Conservation (phyloP, 1,140 invertebrate species). For the Neelides sp. region DNA sequence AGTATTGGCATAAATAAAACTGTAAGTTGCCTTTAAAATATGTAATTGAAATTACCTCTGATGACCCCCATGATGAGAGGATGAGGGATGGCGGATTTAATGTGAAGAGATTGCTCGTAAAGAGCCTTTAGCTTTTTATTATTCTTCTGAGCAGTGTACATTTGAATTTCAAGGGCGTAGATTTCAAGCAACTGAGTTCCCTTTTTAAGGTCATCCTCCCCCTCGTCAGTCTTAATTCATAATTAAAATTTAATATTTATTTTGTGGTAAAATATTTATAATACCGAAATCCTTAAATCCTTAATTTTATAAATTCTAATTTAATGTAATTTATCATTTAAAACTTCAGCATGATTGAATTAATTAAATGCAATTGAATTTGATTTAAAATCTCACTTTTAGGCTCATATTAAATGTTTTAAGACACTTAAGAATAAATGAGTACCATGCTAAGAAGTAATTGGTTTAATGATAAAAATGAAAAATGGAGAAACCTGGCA, state of each 20-base stretch:
- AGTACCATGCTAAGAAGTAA: not conserved
- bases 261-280: too few relatives aligned
- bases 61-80: constrained; percentile 99
- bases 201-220: constrained; percentile 98
- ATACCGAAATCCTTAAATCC: too few relatives aligned
- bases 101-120: constrained; percentile 96
- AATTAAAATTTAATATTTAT: constrained; percentile 10
- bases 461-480: constrained; percentile 1
- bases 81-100: constrained; percentile 99
- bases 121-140: constrained; percentile 97
- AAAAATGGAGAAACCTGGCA: constrained; percentile 85
- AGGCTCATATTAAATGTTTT: too few relatives aligned
- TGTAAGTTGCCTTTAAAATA: not conserved
- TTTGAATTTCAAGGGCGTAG: constrained; percentile 98
- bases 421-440: not conserved
- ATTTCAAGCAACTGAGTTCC: constrained; percentile 96
- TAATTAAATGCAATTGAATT: too few relatives aligned
- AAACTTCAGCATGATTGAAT: too few relatives aligned
- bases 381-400: too few relatives aligned
- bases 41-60: constrained; percentile 50
- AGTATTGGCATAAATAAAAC: constrained; percentile 3
- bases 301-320: too few relatives aligned
- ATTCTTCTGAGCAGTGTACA: constrained; percentile 99
- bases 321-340: too few relatives aligned
- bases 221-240: constrained; percentile 75